These are phyloP conservation scores for Heliconius hewitsoni DNA, from an alignment of 1,140 invertebrate species.

Conservation along the genomic window DNA sequence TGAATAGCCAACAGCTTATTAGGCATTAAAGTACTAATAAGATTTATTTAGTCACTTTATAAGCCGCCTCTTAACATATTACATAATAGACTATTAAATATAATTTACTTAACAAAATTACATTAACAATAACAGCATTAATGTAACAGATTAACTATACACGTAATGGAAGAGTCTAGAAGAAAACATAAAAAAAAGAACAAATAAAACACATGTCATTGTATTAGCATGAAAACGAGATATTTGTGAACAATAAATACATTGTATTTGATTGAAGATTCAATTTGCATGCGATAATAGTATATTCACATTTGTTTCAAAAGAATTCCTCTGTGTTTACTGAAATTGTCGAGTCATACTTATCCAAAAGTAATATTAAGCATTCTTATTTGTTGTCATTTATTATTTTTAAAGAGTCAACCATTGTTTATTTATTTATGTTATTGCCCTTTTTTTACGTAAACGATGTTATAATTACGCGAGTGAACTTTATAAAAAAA, in stretches of 20 bases:
- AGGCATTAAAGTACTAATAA: slow-evolving; percentile 1
- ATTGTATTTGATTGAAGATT: neutral
- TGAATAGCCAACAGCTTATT: neutral
- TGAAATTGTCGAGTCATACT: neutral
- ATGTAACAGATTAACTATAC: neutral
- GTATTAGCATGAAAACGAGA: neutral
- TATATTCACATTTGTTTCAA: neutral
- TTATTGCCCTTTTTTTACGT: neutral
- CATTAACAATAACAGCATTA: neutral
- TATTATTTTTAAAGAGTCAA: neutral
- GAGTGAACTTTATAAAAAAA: neutral
- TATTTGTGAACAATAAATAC: neutral
- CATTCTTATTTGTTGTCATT: neutral
- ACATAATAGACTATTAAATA: neutral
- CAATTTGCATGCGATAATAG: neutral
- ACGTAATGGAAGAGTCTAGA: neutral
- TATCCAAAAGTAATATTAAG: neutral
- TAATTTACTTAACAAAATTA: neutral
- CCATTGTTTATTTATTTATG: neutral
- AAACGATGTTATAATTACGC: neutral
- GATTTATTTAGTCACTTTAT: neutral
- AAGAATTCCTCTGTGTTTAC: neutral
- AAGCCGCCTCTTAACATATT: neutral
- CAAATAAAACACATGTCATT: slow-evolving; percentile 6
- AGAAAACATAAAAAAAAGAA: neutral